phyloP scores from a whole-genome alignment of 2,888 invertebrate genomes.

The Ophion ellenae region DNA sequence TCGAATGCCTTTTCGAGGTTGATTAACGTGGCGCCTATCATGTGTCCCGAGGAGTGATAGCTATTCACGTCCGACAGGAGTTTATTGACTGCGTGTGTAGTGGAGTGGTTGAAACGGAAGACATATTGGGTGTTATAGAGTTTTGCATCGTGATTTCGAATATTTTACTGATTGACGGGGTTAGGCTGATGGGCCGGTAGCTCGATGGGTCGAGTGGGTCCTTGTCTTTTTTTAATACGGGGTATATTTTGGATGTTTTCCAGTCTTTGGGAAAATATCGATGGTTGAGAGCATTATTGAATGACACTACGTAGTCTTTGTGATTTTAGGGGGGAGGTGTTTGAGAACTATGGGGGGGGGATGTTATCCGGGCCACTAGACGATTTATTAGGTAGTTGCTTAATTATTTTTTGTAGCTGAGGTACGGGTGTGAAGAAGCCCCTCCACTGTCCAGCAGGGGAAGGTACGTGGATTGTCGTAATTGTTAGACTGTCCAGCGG shows the following conservation, averaged over 20 bases:
- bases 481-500: not conserved
- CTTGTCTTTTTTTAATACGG: constrained; percentile 42
- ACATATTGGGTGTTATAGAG: constrained; percentile 13
- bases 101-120: constrained; percentile 21
- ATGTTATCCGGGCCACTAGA: constrained; percentile 25
- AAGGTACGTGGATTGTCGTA: constrained; percentile 5
- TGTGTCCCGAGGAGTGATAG: not conserved
- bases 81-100: constrained; percentile 7
- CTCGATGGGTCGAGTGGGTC: not conserved
- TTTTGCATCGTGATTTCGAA: constrained; percentile 13
- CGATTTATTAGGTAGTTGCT: constrained; percentile 6
- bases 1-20: constrained; percentile 53
- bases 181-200: constrained; percentile 35
- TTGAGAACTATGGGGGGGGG: constrained; percentile 16
- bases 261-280: constrained; percentile 15
- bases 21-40: constrained; percentile 27
- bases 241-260: constrained; percentile 15
- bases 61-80: constrained; percentile 22
- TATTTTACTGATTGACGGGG: constrained; percentile 24
- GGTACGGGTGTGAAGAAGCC: not conserved
- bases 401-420: constrained; percentile 8
- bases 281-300: constrained; percentile 31
- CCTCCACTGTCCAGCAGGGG: not conserved
- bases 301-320: constrained; percentile 18
- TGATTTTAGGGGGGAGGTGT: constrained; percentile 9